These are phyloP conservation scores for Buphagus erythrorhynchus DNA, from an alignment of 2,797 vertebrate species.

Conservation along the genomic window DNA sequence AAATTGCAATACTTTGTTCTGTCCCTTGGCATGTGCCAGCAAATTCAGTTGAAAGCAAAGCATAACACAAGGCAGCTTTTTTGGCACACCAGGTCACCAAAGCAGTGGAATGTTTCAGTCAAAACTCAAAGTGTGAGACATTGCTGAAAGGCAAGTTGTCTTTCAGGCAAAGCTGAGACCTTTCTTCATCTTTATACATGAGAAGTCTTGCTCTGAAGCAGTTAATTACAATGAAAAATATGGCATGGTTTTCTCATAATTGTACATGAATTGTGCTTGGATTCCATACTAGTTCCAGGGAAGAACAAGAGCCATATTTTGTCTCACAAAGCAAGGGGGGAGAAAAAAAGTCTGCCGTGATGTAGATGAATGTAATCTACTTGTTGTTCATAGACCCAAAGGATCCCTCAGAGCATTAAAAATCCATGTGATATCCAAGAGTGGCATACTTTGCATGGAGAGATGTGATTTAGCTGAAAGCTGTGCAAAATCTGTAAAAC, in stretches of 20 bases:
- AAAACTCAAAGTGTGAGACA: constrained; percentile 36
- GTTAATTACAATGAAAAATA: constrained; percentile 49
- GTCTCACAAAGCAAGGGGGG: neutral
- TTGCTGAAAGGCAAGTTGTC: constrained; percentile 30
- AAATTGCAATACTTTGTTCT: constrained; percentile 1
- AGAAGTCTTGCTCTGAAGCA: constrained; percentile 27
- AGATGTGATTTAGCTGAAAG: constrained; percentile 11
- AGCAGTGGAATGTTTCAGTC: constrained; percentile 24
- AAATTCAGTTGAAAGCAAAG: neutral
- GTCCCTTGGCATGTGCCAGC: neutral
- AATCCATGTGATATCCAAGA: constrained; percentile 42
- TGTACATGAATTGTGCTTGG: neutral
- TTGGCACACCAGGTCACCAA: constrained; percentile 48
- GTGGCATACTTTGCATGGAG: constrained; percentile 1
- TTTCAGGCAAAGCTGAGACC: constrained; percentile 50
- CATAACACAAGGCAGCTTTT: neutral
- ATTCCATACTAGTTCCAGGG: neutral
- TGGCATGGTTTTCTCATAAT: neutral
- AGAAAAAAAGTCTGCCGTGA: neutral
- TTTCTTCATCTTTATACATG: constrained; percentile 59
- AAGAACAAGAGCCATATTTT: constrained; percentile 14
- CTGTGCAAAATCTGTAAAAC: constrained; percentile 25
- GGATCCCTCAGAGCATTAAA: constrained; percentile 33
- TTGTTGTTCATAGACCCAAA: constrained; percentile 40
- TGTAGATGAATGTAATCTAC: constrained; percentile 22